phyloP scores from a whole-genome alignment of 2,113 vertebrate genomes.

The Psilopsiagon aymara region DNA sequence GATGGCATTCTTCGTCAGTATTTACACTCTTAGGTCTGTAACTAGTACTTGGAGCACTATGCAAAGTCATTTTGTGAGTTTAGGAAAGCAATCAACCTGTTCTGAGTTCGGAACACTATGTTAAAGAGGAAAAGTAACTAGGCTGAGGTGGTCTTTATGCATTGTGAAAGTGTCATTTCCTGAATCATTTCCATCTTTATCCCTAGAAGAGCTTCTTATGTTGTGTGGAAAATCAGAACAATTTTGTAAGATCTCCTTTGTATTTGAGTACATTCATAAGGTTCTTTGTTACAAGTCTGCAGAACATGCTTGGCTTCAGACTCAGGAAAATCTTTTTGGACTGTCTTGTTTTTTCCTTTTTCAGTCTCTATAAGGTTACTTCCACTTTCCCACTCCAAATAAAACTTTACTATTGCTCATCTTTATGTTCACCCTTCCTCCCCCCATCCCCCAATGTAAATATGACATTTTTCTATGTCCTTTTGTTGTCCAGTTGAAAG shows the following conservation, averaged over 20 bases:
- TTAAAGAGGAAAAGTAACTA: neutral
- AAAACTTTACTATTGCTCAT: neutral
- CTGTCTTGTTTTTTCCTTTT: neutral
- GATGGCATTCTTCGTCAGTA: neutral
- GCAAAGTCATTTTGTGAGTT: neutral
- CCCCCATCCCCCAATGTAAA: neutral
- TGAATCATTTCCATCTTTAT: neutral
- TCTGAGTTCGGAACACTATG: neutral
- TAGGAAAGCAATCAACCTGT: neutral
- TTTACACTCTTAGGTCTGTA: neutral
- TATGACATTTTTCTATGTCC: neutral
- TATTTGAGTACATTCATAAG: neutral
- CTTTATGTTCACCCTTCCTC: neutral
- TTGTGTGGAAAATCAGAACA: neutral
- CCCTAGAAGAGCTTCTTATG: neutral
- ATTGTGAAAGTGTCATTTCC: neutral
- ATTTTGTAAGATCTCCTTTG: neutral
- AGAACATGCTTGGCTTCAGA: neutral
- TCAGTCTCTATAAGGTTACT: neutral
- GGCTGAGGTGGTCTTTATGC: neutral
- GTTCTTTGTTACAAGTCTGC: neutral
- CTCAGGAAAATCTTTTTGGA: neutral
- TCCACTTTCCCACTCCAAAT: neutral
- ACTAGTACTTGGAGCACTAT: neutral
- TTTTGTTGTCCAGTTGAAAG: neutral